A percentile compares a stretch with the other conserved stretches of the same genome.
Conservation (phyloP, 2,797 vertebrate genomes). For the Trachops cirrhosus region DNA sequence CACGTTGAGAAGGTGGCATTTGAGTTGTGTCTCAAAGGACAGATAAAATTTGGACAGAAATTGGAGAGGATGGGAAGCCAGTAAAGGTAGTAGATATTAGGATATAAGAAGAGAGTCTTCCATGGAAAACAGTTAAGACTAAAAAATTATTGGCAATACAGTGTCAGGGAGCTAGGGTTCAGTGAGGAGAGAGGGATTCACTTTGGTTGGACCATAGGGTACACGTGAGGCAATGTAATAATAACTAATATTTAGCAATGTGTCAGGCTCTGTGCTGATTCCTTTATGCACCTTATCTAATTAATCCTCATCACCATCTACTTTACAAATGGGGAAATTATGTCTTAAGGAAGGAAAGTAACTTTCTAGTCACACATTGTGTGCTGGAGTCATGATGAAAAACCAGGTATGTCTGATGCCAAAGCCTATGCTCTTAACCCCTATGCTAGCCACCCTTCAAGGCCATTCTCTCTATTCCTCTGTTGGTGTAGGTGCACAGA, state of each 20-base stretch:
- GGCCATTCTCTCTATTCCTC: background rate
- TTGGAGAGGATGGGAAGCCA: background rate
- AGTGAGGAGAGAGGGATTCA: background rate
- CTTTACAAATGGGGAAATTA: background rate
- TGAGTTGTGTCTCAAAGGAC: background rate
- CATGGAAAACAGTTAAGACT: background rate
- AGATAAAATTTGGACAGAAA: background rate
- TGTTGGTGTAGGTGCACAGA: background rate
- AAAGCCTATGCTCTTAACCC: background rate
- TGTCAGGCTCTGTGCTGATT: background rate
- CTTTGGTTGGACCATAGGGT: background rate
- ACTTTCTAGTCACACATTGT: background rate
- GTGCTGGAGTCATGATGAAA: background rate
- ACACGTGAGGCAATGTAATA: background rate
- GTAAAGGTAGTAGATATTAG: background rate
- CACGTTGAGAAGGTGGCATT: background rate
- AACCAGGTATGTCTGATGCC: background rate
- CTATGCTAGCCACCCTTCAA: background rate
- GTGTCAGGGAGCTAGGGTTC: background rate
- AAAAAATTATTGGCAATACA: background rate
- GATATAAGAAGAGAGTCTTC: background rate
- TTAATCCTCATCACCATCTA: background rate
- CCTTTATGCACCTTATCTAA: background rate
- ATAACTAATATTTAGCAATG: background rate
- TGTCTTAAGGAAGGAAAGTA: conserved; percentile 29